Percentiles rank a stretch among this genome's conserved stretches.
These are phyloP conservation scores for Agrotis ipsilon DNA, from an alignment of 2,888 invertebrate genomes.

Conservation along the genomic window DNA sequence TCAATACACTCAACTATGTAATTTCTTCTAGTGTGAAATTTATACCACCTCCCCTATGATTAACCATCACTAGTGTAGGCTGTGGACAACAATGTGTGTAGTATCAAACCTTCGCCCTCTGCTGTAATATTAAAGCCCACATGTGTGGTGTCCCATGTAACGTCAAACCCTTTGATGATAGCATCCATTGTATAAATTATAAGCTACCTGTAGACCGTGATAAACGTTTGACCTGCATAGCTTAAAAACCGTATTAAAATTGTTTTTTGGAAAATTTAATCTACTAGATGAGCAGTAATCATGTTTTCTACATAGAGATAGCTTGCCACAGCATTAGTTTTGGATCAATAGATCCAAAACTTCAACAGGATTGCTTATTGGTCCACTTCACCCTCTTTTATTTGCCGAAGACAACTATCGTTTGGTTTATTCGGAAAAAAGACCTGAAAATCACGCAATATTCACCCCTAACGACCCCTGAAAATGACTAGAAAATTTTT, in stretches of 20 bases:
- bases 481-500: slow-evolving; percentile 16
- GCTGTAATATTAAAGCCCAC: slow-evolving; percentile 53
- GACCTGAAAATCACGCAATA: not conserved
- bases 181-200: slow-evolving; percentile 46
- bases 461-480: not conserved
- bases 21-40: slow-evolving; percentile 11
- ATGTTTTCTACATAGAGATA: no score
- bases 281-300: not conserved
- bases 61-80: slow-evolving; percentile 8
- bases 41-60: slow-evolving; percentile 27
- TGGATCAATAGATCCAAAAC: not conserved
- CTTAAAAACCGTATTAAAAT: slow-evolving; percentile 6
- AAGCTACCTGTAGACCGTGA: slow-evolving; percentile 36
- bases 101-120: slow-evolving; percentile 11
- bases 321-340: not conserved
- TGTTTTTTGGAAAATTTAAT: slow-evolving; percentile 5
- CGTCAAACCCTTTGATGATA: slow-evolving; percentile 46
- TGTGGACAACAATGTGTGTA: slow-evolving; percentile 18
- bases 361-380: not conserved
- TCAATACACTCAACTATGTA: not conserved
- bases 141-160: slow-evolving; percentile 54
- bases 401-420: not conserved
- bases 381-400: not conserved
- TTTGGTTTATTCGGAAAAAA: slow-evolving; percentile 8
- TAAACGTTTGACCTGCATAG: slow-evolving; percentile 37